Conservation (phyloP, 2,888 invertebrate species). For the Cryptocephalus primarius region DNA sequence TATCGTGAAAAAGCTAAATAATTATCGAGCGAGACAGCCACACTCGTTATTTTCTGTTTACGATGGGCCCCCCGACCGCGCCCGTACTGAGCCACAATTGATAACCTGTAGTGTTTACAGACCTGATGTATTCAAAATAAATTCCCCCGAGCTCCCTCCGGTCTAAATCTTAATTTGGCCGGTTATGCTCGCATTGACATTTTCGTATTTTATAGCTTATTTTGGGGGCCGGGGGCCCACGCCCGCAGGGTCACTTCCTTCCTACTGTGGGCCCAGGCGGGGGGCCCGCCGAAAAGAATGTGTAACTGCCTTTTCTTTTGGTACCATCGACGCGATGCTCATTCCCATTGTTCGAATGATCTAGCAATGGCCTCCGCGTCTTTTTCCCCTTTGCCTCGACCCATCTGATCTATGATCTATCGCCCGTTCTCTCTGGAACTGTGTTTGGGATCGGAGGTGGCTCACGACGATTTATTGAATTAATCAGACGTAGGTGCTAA, state of each 20-base stretch:
- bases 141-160: conserved; percentile 18
- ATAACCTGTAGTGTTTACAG: conserved; percentile 35
- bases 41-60: conserved; percentile 29
- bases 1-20: conserved; percentile 30
- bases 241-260: conserved; percentile 24
- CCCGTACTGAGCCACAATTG: conserved; percentile 29
- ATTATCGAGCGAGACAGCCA: conserved; percentile 32
- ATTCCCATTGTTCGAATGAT: conserved; percentile 5
- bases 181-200: conserved; percentile 29
- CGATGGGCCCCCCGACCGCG: conserved; percentile 29
- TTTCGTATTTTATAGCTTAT: conserved; percentile 31
- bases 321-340: conserved; percentile 1
- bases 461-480: background rate
- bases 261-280: conserved; percentile 19
- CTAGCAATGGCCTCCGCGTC: conserved; percentile 6
- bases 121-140: conserved; percentile 23
- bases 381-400: too few species aligned
- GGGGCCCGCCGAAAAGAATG: conserved; percentile 1
- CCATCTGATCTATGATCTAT: conserved; percentile 4
- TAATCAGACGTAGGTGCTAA: background rate
- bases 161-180: conserved; percentile 26
- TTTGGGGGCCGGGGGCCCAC: conserved; percentile 19
- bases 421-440: conserved; percentile 2
- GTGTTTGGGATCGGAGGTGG: background rate
- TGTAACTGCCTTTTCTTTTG: background rate